phyloP scores from a whole-genome alignment of 2,888 invertebrate genomes.

The Tiliacea citrago region DNA sequence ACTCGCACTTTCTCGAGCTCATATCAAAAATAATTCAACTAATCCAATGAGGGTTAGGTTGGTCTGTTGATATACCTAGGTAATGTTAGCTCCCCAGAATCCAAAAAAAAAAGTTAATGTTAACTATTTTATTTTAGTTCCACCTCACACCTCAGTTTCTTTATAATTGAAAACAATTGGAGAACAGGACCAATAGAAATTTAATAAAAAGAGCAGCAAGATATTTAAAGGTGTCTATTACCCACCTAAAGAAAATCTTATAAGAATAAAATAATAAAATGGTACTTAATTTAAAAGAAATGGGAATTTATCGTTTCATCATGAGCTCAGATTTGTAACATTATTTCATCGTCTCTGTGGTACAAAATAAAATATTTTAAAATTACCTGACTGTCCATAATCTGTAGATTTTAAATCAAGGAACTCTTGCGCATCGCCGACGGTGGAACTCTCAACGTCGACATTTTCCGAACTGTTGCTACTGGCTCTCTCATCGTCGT shows the following conservation, averaged over 20 bases:
- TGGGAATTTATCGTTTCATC: not conserved
- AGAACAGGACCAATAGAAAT: too few relatives aligned
- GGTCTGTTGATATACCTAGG: too few relatives aligned
- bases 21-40: not conserved
- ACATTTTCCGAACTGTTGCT: slow-evolving; percentile 82
- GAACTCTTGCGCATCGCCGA: slow-evolving; percentile 80
- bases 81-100: too few relatives aligned
- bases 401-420: slow-evolving; percentile 76
- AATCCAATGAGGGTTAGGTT: not conserved
- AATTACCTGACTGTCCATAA: slow-evolving; percentile 84
- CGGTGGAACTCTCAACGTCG: slow-evolving; percentile 83
- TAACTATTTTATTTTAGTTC: too few relatives aligned
- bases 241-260: too few relatives aligned
- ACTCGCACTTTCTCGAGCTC: not conserved
- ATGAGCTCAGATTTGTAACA: not conserved
- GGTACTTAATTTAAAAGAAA: not conserved
- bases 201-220: too few relatives aligned
- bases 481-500: slow-evolving; percentile 80
- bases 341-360: not conserved
- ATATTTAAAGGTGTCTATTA: too few relatives aligned
- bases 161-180: too few relatives aligned
- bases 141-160: too few relatives aligned
- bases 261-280: too few relatives aligned
- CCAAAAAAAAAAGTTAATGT: too few relatives aligned
- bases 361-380: not conserved